Evolutionary conservation across 2,113 vertebrate genomes (phyloP), one percentile per base, ranked within the genome.

Genomic region (Hucho hucho): DNA sequence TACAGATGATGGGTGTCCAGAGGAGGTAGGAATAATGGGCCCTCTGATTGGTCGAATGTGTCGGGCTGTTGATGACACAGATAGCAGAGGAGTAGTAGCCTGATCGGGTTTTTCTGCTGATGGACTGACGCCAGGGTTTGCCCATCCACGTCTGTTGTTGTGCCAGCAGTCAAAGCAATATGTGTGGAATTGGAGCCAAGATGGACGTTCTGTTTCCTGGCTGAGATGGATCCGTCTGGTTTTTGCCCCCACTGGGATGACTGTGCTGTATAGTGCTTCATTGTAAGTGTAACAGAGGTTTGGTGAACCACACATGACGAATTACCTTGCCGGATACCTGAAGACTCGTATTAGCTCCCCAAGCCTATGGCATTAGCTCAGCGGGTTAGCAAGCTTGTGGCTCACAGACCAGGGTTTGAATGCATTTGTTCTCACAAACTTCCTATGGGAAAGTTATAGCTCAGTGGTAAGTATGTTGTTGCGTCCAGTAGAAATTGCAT

Each of bases 1-100:
- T 14, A 80, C 84, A 89, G 87, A 88, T 88, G 87, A 86, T 80
- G 70, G 70, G 65, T 58, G 74, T 75, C 74, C 79, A 71, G 37
- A 80, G 77, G 83, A 88, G 79, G 76, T 61, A 64, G 64, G 69
- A 20, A 46, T 58, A 72, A 71, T n/a, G 12, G 70, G 68, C 4
- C 0, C 22, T 76, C 22, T 73, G 84, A 89, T 89, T 89, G 85
- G 82, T 22, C 4, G 22, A 78, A 64, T 47, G 77, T 75, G 80
- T 75, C 67, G 78, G 79, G 70, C 11, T 25, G 59, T 75, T 77
- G 72, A 69, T 74, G 82, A 81, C 64, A 77, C 69, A 26, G 68
- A 76, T 76, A 59, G 83, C 37, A 73, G 64, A 46, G 32, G 63
- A 69, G 74, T 37, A 1, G 7, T 77, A 72, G 46, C 37, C n/a